Base-by-base conservation (phyloP, 1,140 invertebrate species). In the Chironomus tepperi region DNA sequence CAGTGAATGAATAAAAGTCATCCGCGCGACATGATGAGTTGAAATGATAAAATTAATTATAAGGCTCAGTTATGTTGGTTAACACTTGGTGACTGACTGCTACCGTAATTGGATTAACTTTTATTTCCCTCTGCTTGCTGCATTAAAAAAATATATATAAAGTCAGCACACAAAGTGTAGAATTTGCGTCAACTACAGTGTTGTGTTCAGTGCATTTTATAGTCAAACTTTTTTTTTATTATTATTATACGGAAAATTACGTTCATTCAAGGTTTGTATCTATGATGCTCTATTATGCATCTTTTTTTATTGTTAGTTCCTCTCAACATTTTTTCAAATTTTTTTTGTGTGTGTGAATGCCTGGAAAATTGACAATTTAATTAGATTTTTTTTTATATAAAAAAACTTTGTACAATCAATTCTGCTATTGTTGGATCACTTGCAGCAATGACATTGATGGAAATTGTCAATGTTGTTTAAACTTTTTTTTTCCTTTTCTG, bases 41-140 rank as follows among this genome's bases (percentile, higher is more conserved):
- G 8, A 67, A 67, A 67, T 67, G 64, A 67, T 67, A 7, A 67
- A 67, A 67, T 67, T 67, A 67, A 67, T 67, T 67, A 19, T 67
- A 8, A 19, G 18, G 16, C 18, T 18, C 64, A 18, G 8, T 67
- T 67, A 18, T 67, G 64, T 19, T 67, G 12, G 16, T 67, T 67
- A 67, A 67, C 64, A 47, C 43, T 47, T 47, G 8, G 8, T 15
- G 43, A 47, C 43, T 47, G 43, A 47, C 43, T 47, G 43, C 43
- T 47, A 15, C 43, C 43, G 15, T 47, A 47, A 47, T 47, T 47
- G 43, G 43, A 47, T 47, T 47, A 47, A 47, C 15, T 47, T 47
- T 47, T 47, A 10, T 47, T 34, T 34, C 24, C 24, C 24, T 34
- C 24, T 34, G 24, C 24, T 34, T 1, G 24, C 24, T 34, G 24